These are phyloP conservation scores for Caprella mutica DNA, from an alignment of 2,888 invertebrate genomes.

Conservation along the genomic window DNA sequence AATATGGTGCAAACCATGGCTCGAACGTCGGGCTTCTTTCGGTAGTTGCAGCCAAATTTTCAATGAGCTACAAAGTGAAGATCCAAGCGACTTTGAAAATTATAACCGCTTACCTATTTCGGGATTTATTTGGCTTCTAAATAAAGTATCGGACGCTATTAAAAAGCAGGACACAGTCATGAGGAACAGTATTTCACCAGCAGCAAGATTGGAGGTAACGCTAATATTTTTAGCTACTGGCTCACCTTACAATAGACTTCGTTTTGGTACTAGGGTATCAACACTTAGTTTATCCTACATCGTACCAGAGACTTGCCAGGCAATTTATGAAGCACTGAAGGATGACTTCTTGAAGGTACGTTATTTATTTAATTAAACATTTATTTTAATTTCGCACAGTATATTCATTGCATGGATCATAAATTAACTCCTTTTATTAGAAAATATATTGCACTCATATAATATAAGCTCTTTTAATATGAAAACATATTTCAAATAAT, in stretches of 20 bases:
- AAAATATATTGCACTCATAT: too few relatives aligned
- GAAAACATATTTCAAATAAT: too few relatives aligned
- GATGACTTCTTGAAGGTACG: conserved; percentile 36
- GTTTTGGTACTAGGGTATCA: conserved; percentile 36
- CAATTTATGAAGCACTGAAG: conserved; percentile 35
- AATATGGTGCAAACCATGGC: conserved; percentile 11
- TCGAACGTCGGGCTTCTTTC: not conserved
- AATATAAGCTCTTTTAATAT: too few relatives aligned
- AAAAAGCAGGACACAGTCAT: conserved; percentile 5
- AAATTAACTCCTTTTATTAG: too few relatives aligned
- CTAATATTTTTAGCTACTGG: conserved; percentile 36
- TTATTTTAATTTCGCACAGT: too few relatives aligned
- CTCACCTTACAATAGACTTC: conserved; percentile 37
- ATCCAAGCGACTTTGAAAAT: conserved; percentile 12
- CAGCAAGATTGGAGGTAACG: conserved; percentile 15
- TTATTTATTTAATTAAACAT: too few relatives aligned
- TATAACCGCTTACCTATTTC: conserved; percentile 4
- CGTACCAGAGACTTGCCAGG: conserved; percentile 36
- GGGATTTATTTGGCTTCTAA: conserved; percentile 3
- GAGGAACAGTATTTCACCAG: conserved; percentile 4
- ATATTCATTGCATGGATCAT: too few relatives aligned
- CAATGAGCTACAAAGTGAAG: conserved; percentile 1
- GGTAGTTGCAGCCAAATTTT: conserved; percentile 11
- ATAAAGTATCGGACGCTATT: not conserved
- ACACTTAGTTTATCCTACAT: too few relatives aligned